Percentiles rank a stretch among this genome's conserved stretches.
Evolutionary conservation across 2,888 invertebrate species (phyloP).

Genomic region (Sphecodes monilicornis): DNA sequence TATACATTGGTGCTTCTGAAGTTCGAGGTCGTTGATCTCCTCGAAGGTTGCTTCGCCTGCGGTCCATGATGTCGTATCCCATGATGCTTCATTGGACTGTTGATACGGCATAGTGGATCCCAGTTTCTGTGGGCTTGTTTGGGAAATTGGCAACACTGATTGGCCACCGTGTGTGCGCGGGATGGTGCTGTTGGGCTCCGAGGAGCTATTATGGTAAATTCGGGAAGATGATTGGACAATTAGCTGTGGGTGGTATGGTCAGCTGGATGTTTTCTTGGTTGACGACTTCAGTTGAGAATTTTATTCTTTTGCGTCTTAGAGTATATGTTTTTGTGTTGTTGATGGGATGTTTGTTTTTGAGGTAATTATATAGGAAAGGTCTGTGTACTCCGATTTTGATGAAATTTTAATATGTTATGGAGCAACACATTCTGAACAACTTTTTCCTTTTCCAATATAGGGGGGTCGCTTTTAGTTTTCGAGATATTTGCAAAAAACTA

Average conservation of each 20-base stretch:
- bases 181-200: neutral
- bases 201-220: neutral
- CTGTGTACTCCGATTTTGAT: too few relatives aligned
- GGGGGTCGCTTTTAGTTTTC: too few relatives aligned
- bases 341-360: neutral
- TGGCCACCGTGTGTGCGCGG: neutral
- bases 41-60: neutral
- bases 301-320: neutral
- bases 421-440: too few relatives aligned
- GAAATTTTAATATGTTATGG: too few relatives aligned
- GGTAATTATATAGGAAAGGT: too few relatives aligned
- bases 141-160: neutral
- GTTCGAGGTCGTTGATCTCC: constrained; percentile 12
- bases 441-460: too few relatives aligned
- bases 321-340: neutral
- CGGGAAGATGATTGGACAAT: neutral
- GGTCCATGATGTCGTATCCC: neutral
- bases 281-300: neutral
- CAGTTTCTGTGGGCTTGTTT: neutral
- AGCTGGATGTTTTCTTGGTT: neutral
- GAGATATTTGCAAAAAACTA: too few relatives aligned
- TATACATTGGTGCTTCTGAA: neutral
- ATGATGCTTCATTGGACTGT: neutral
- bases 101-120: neutral
- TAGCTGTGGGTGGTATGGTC: neutral